Conservation (phyloP, 1,140 invertebrate species). For the Zophobas atratus region DNA sequence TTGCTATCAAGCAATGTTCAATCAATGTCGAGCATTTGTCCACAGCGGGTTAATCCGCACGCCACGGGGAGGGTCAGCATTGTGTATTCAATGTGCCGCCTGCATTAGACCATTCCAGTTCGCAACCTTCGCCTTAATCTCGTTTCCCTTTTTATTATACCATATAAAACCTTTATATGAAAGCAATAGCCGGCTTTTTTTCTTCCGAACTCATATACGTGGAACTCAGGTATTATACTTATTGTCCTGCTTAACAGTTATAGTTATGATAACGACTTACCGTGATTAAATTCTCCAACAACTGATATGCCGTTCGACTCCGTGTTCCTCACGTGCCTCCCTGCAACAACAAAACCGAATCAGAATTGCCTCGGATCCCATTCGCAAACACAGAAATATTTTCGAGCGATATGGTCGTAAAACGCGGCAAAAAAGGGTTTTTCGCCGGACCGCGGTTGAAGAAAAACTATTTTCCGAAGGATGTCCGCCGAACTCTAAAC, state of each 20-base stretch:
- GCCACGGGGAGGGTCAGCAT: conserved; percentile 52
- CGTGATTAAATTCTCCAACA: conserved; percentile 65
- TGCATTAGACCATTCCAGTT: conserved; percentile 60
- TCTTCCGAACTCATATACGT: conserved; percentile 50
- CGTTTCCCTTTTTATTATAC: conserved; percentile 62
- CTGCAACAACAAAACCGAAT: conserved; percentile 54
- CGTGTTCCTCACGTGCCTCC: conserved; percentile 59
- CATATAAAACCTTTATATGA: conserved; percentile 62
- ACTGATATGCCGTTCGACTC: conserved; percentile 66
- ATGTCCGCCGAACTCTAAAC: conserved; percentile 8
- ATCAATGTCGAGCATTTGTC: conserved; percentile 55
- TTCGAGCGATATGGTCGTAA: conserved; percentile 19
- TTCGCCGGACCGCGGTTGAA: not conserved
- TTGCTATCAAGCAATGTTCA: conserved; percentile 51
- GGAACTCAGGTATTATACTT: conserved; percentile 31
- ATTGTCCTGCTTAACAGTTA: conserved; percentile 54
- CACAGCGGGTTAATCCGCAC: conserved; percentile 49
- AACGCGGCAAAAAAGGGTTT: conserved; percentile 27
- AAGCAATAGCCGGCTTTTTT: conserved; percentile 58
- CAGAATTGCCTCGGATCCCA: conserved; percentile 31
- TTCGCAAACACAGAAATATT: conserved; percentile 28
- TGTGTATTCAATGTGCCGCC: conserved; percentile 63
- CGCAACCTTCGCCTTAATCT: conserved; percentile 61
- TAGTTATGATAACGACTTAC: conserved; percentile 63
- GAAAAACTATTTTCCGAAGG: conserved; percentile 25